Conservation (phyloP, 2,888 invertebrate genomes). For the Steromphala cineraria region DNA sequence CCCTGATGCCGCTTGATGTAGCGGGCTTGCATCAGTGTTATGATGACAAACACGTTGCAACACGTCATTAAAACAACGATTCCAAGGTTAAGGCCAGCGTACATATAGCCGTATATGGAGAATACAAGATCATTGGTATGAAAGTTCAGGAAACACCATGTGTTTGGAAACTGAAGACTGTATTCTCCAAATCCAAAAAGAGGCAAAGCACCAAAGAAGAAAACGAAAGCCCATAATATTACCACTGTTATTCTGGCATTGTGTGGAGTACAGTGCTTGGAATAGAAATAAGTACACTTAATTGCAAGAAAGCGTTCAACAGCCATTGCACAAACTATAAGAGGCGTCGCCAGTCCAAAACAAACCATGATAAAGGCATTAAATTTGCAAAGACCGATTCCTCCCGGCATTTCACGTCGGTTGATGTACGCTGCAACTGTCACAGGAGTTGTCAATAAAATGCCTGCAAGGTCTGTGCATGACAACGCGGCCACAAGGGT, state of each 20-base stretch:
- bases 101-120: slow-evolving; percentile 65
- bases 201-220: slow-evolving; percentile 67
- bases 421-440: slow-evolving; percentile 64
- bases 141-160: slow-evolving; percentile 75
- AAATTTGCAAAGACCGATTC: slow-evolving; percentile 67
- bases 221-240: slow-evolving; percentile 59
- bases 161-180: slow-evolving; percentile 72
- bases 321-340: slow-evolving; percentile 74
- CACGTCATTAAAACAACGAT: slow-evolving; percentile 54
- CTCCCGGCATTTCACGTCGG: slow-evolving; percentile 67
- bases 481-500: slow-evolving; percentile 71
- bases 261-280: slow-evolving; percentile 60
- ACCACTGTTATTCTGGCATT: slow-evolving; percentile 60
- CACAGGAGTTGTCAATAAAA: slow-evolving; percentile 69
- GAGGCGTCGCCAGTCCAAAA: slow-evolving; percentile 72
- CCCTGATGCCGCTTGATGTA: slow-evolving; percentile 41
- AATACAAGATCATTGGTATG: slow-evolving; percentile 55
- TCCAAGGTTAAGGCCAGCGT: slow-evolving; percentile 63
- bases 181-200: slow-evolving; percentile 72
- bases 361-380: slow-evolving; percentile 74
- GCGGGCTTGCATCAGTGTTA: slow-evolving; percentile 60
- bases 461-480: slow-evolving; percentile 74
- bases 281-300: slow-evolving; percentile 70
- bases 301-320: slow-evolving; percentile 72
- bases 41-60: slow-evolving; percentile 63